A percentile compares a stretch with the other conserved stretches of the same genome.
Conservation (phyloP, 2,113 vertebrate species). For the Actenoides hombroni region DNA sequence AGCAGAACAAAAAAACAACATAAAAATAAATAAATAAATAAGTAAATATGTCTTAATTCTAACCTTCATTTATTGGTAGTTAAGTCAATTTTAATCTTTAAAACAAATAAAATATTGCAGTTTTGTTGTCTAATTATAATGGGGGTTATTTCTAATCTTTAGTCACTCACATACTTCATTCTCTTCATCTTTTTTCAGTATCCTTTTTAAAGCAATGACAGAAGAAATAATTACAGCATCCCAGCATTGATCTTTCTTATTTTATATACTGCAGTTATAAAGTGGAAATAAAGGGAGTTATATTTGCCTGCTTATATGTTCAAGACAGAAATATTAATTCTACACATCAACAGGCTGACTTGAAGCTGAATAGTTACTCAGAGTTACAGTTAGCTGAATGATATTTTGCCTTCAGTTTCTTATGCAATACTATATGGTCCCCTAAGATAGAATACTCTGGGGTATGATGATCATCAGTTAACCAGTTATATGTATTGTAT, state of each 20-base stretch:
- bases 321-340: neutral
- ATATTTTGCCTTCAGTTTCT: constrained; percentile 1
- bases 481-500: neutral
- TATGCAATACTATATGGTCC: neutral
- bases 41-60: neutral
- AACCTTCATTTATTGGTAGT: neutral
- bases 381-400: neutral
- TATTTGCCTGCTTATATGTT: neutral
- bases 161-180: neutral
- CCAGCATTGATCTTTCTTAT: neutral
- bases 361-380: neutral
- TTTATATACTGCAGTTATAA: neutral
- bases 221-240: neutral
- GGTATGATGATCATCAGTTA: neutral
- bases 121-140: neutral
- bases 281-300: neutral
- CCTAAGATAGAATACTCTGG: neutral
- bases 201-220: neutral
- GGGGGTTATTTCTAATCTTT: neutral
- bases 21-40: neutral
- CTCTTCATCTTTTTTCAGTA: neutral
- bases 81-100: neutral
- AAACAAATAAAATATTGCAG: neutral
- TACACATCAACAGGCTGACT: neutral
- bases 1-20: neutral